A percentile compares a stretch with the other conserved stretches of the same genome.
These are phyloP conservation scores for Turnix velox DNA, from an alignment of 2,113 vertebrate species.

Conservation along the genomic window DNA sequence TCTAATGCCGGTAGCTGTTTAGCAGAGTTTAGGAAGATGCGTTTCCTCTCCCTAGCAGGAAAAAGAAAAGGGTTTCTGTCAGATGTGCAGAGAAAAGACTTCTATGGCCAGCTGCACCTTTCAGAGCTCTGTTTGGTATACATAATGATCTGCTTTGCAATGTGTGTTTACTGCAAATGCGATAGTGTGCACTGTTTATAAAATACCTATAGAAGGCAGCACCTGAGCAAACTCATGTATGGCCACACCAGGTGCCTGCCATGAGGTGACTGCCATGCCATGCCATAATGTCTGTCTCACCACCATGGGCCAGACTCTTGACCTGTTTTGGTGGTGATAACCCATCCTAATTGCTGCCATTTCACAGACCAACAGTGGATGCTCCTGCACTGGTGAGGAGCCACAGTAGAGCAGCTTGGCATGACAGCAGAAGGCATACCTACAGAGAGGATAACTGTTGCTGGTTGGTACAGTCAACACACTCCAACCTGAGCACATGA, in stretches of 20 bases:
- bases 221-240: neutral
- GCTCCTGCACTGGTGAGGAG: accelerated
- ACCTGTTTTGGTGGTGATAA: neutral
- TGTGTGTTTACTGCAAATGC: neutral
- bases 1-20: neutral
- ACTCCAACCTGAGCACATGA: neutral
- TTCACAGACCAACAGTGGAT: neutral
- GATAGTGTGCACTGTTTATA: neutral
- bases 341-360: neutral
- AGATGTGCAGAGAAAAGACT: neutral
- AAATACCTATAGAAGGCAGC: neutral
- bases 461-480: neutral
- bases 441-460: neutral
- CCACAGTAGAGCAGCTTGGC: neutral
- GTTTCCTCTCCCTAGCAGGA: neutral
- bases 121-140: constrained; percentile 47
- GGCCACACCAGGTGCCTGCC: accelerated
- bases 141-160: constrained; percentile 15
- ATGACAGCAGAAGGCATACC: neutral
- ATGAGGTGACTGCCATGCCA: neutral
- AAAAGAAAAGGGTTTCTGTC: neutral
- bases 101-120: neutral
- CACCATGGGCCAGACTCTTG: neutral
- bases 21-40: neutral
- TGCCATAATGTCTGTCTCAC: neutral